Conservation (phyloP, 2,113 vertebrate genomes). For the Notiomystis cincta region DNA sequence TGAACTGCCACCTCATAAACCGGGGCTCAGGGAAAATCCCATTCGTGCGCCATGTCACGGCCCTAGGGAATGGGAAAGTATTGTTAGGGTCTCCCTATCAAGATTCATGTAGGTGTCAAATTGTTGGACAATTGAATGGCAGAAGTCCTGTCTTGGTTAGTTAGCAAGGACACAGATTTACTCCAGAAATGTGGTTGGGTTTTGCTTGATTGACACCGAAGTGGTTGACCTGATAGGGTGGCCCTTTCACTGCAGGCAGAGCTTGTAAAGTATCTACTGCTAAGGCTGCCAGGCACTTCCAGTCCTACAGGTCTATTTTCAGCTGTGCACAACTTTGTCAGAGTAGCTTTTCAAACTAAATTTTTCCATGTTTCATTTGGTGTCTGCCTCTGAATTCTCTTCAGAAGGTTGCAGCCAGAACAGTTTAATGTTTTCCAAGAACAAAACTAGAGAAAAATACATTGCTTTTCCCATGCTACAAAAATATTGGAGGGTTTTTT, state of each 20-base stretch:
- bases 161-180: not conserved
- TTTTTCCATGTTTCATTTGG: slow-evolving; percentile 10
- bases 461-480: not conserved
- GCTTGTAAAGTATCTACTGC: not conserved
- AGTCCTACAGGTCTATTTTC: not conserved
- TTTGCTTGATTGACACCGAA: not conserved
- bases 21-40: not conserved
- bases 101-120: not conserved
- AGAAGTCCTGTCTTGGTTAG: not conserved
- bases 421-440: not conserved
- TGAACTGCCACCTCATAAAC: not conserved
- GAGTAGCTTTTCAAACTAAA: not conserved
- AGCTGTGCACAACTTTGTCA: not conserved
- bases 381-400: slow-evolving; percentile 17
- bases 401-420: not conserved
- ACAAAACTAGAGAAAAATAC: not conserved
- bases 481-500: not conserved
- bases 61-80: not conserved
- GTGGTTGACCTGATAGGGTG: not conserved
- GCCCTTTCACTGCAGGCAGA: not conserved
- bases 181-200: not conserved
- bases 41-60: rapidly evolving
- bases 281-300: not conserved
- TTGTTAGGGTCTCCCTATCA: not conserved
- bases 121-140: not conserved